Percentiles rank a stretch among this genome's conserved stretches.
Evolutionary conservation across 2,113 vertebrate genomes (phyloP).

Genomic region (Lichenostomus cassidix): DNA sequence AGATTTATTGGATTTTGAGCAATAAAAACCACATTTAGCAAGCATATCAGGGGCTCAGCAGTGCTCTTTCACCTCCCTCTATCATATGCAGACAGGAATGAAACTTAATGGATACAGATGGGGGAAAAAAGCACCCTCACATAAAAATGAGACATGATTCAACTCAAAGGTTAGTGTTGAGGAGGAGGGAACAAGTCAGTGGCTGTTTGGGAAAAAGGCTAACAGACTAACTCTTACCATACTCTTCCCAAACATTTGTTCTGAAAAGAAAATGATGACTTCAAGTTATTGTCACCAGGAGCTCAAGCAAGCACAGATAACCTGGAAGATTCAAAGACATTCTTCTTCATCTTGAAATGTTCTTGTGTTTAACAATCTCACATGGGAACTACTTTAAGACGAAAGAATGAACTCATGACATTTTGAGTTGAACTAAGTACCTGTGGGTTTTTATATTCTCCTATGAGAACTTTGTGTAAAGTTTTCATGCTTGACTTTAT

Average conservation of each 20-base stretch:
- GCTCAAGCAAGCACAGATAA: background rate
- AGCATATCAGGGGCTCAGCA: background rate
- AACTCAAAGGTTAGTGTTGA: background rate
- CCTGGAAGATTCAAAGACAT: background rate
- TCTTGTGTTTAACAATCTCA: background rate
- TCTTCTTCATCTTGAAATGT: background rate
- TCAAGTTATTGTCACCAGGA: background rate
- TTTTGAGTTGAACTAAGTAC: background rate
- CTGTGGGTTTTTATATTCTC: background rate
- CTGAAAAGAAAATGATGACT: background rate
- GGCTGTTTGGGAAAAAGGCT: background rate
- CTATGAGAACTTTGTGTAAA: background rate
- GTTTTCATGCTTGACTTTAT: constrained; percentile 10
- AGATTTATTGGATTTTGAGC: constrained; percentile 36
- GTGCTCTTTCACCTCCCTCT: constrained; percentile 18
- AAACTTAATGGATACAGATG: constrained; percentile 27
- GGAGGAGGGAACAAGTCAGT: accelerated
- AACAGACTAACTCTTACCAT: background rate
- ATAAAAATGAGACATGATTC: background rate
- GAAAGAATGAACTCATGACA: background rate
- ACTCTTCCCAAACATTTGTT: background rate
- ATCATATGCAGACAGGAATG: background rate
- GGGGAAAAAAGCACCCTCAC: background rate
- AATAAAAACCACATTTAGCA: constrained; percentile 46
- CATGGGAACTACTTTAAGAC: background rate